These are phyloP conservation scores for Trichechus manatus DNA, from an alignment of 2,113 vertebrate species.

Conservation along the genomic window DNA sequence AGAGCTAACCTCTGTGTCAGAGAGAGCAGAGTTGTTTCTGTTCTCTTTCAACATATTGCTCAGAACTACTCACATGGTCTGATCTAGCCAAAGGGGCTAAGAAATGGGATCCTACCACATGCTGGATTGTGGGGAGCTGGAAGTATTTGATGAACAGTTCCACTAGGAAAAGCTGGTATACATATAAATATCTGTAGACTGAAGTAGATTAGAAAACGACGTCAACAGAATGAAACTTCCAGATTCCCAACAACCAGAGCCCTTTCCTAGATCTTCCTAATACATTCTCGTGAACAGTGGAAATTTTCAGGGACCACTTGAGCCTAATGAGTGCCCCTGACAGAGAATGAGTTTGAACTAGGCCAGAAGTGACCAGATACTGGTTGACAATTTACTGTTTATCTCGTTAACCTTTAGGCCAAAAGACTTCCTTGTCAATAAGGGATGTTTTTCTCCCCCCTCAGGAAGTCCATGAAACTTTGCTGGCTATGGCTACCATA, in stretches of 20 bases:
- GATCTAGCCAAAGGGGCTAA: neutral
- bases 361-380: neutral
- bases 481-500: neutral
- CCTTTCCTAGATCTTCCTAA: neutral
- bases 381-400: neutral
- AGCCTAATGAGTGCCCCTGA: neutral
- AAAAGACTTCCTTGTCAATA: neutral
- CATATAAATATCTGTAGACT: constrained; percentile 35
- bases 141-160: neutral
- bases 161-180: constrained; percentile 1
- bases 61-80: neutral
- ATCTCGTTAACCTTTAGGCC: neutral
- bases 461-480: neutral
- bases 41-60: neutral
- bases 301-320: neutral
- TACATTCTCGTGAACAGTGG: neutral
- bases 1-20: neutral
- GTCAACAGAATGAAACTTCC: neutral
- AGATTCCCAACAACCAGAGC: too few relatives aligned
- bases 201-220: neutral
- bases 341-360: neutral
- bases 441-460: neutral
- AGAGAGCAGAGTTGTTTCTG: constrained; percentile 30
- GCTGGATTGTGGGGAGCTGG: neutral
- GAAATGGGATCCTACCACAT: neutral